phyloP scores from a whole-genome alignment of 2,888 invertebrate species.

The Merodon equestris region DNA sequence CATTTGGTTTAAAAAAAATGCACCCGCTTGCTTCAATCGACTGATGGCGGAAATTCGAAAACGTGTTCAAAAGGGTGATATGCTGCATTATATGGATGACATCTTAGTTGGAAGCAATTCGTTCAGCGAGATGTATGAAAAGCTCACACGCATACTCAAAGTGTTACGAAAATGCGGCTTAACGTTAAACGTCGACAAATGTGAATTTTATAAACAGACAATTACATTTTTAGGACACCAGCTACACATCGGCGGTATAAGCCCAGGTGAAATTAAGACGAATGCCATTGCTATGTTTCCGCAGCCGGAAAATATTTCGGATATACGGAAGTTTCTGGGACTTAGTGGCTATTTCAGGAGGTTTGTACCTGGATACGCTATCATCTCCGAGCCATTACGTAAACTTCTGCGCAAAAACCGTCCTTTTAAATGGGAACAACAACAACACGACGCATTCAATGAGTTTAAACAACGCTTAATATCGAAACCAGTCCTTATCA shows the following conservation, averaged over 20 bases:
- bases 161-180: neutral
- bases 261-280: neutral
- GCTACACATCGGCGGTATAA: neutral
- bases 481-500: neutral
- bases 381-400: neutral
- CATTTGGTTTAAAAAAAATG: conserved; percentile 3
- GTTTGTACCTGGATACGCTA: neutral
- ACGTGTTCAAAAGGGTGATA: neutral
- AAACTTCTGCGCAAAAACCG: neutral
- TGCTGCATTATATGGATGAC: conserved; percentile 16
- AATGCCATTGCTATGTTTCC: conserved; percentile 10
- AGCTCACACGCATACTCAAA: neutral
- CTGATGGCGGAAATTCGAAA: neutral
- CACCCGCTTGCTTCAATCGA: neutral
- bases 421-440: neutral
- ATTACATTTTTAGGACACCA: conserved; percentile 3
- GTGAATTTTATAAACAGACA: neutral
- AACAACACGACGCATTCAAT: neutral
- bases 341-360: conserved; percentile 6
- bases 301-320: neutral
- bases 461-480: neutral
- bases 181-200: neutral
- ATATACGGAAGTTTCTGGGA: conserved; percentile 16
- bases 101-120: neutral
- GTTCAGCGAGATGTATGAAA: neutral